Percentiles rank a stretch among this genome's conserved stretches.
Conservation (phyloP, 2,113 vertebrate genomes). For the Hirundichthys speculiger region DNA sequence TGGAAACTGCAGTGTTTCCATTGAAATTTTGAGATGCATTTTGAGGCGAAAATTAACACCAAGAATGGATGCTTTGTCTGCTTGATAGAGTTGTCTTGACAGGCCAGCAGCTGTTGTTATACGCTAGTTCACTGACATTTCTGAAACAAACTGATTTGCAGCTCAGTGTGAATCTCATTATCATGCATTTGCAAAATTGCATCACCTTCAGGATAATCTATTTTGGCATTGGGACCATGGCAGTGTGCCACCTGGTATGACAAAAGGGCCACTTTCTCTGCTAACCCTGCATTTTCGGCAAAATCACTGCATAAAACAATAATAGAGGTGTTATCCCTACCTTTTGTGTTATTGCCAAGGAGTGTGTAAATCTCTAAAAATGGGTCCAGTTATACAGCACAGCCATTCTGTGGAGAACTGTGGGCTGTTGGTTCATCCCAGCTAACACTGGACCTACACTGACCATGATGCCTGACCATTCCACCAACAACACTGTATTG, state of each 20-base stretch:
- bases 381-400: neutral
- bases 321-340: neutral
- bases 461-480: too few relatives aligned
- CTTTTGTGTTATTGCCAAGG: conserved; percentile 2
- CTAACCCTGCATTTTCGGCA: conserved; percentile 11
- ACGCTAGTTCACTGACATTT: conserved; percentile 46
- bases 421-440: neutral
- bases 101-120: conserved; percentile 57
- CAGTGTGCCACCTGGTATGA: conserved; percentile 37
- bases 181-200: conserved; percentile 63
- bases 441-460: too few relatives aligned
- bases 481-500: too few relatives aligned
- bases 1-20: conserved; percentile 27
- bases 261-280: conserved; percentile 7
- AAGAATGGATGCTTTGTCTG: conserved; percentile 42
- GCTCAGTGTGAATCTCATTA: conserved; percentile 66
- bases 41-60: conserved; percentile 19
- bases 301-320: conserved; percentile 28
- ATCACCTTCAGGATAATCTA: conserved; percentile 56
- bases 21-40: conserved; percentile 17
- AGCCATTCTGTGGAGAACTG: neutral
- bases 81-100: conserved; percentile 58
- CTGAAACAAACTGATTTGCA: conserved; percentile 66
- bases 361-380: neutral
- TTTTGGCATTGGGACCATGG: conserved; percentile 42